Evolutionary conservation across 30 jellyfish, hydroid and myxozoan genomes (phyloP), one percentile per base, ranked within the genome.

Genomic region (Clytia hemisphaerica): DNA sequence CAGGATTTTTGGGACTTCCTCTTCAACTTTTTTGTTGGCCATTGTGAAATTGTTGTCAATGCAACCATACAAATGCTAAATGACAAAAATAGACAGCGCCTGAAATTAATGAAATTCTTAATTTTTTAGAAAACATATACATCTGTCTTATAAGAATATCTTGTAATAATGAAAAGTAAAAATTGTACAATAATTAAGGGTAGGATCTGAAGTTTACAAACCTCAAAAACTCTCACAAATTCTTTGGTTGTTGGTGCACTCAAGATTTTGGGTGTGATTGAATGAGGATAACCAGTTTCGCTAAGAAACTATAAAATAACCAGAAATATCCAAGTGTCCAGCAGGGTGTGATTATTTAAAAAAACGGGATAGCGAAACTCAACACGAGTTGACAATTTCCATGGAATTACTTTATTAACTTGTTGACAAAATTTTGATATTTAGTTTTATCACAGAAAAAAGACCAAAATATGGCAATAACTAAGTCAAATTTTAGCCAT

Each of bases 211-310:
- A 7, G 40, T 18, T 24, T 6, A 40, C 82, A 28, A 45, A 86
- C 96, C 86, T 78, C 92, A 65, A 86, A 86, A 48, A 86, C 53
- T 9, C 71, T 66, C 45, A 67, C 67, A 73, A 78, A 86, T 26
- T 86, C 96, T 47, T 79, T 86, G 67, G 83, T 73, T 4, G 96
- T 62, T 9, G 96, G 96, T 6, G 96, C 92, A 37, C 54, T 76
- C 30, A 86, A 59, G 4, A 59, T 49, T 60, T 79, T 86, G 53
- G 65, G 58, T 4, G 94, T 45, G 14, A 86, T 73, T 45, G 74
- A 78, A 45, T 79, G 85, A 4, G 85, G 92, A 51, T 67, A 86
- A 29, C 83, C 80, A 73, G 82, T 42, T 7, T 49, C 54, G 10
- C 73, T 82, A 1, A 86, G 63, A 38, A 86, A 86, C 96, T 86